Evolutionary conservation across 1,140 invertebrate species (phyloP), one percentile per base, ranked within the genome.

Genomic region (Lepidostoma basale): DNA sequence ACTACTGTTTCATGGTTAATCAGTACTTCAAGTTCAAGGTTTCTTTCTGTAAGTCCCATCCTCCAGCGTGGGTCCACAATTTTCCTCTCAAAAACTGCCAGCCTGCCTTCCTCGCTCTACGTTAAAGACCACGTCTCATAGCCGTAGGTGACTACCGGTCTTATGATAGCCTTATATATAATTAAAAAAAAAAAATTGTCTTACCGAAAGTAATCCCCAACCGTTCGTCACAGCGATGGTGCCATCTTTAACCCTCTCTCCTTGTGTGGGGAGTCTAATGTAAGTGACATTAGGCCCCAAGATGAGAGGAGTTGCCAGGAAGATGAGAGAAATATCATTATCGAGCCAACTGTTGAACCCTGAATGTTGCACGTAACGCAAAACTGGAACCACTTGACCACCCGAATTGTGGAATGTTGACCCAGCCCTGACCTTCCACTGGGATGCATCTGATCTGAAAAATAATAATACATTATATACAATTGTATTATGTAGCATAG

Each of bases 191-290:
- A n/a, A n/a, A n/a, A n/a, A n/a, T n/a, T 30, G 12, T n/a, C 39
- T 54, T 54, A 72, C 70, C 9, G 16, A 9, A n/a, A 62, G 28
- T 20, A 75, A 73, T 20, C 79, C 79, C 81, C 82, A 84, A 12
- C 82, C 83, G 16, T 77, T 78, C 20, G 83, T 71, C 0, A 76
- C 74, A 8, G 76, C 73, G 0, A 74, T 45, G 0, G 70, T 44
- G 8, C 76, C 77, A 4, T 63, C 62, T 3, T 64, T 28, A 2
- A 78, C 73, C 3, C 68, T 66, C 26, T 75, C 70, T n/a, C 70
- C 52, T 1, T 68, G 70, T 5, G 40, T 20, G 22, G 70, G 62
- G 5, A 72, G 58, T 9, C 36, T 39, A 30, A 69, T 47, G 9
- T 14, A n/a, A n/a, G 52, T 56, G 4, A 62, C 56, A 18, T n/a